Conservation (phyloP, 2,888 invertebrate species). For the Folsomia candida region DNA sequence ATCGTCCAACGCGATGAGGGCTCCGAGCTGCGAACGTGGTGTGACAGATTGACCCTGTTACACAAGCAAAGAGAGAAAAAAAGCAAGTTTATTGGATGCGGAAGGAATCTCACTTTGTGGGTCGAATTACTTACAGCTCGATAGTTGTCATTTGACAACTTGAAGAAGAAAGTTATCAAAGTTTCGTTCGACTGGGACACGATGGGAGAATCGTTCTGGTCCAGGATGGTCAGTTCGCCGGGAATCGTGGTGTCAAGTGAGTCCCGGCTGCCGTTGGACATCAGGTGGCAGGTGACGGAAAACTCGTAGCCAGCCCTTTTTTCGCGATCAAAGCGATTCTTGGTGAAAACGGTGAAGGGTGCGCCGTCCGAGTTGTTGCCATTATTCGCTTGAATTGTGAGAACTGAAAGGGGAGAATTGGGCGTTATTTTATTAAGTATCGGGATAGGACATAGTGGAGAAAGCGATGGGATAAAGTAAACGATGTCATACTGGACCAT, state of each 20-base stretch:
- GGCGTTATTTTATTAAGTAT: too few species aligned
- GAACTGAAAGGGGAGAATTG: too few species aligned
- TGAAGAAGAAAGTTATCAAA: neutral
- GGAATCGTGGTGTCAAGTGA: neutral
- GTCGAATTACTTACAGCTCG: neutral
- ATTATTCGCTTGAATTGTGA: neutral
- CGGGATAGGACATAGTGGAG: too few species aligned
- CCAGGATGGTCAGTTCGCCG: conserved; percentile 37
- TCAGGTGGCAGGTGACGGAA: conserved; percentile 31
- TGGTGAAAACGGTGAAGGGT: conserved; percentile 19
- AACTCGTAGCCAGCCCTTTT: conserved; percentile 32
- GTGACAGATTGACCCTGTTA: conserved; percentile 20
- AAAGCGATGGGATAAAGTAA: too few species aligned
- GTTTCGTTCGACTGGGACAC: conserved; percentile 16
- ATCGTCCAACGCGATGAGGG: conserved; percentile 28
- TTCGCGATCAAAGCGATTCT: conserved; percentile 38
- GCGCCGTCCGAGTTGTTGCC: neutral
- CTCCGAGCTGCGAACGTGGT: conserved; percentile 15
- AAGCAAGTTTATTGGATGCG: too few species aligned
- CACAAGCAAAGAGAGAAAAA: too few species aligned
- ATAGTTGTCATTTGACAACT: neutral
- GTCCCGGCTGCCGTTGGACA: neutral
- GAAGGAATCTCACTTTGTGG: too few species aligned
- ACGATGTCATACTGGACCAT: too few species aligned
- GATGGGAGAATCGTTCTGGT: conserved; percentile 47